These are phyloP conservation scores for roundworm (Caenorhabditis elegans) DNA, from an alignment of 1,140 invertebrate species.

Conservation along the genomic window WBcel235 BX284605.5:16538001-16538500, in stretches of 20 bases:
- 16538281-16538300: no score
- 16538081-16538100: no score
- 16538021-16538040: no score
- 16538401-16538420: neutral
- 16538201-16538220: neutral
- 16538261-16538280: slow-evolving; percentile 1
- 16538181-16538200: no score
- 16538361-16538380: neutral
- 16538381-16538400: neutral
- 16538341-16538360: neutral
- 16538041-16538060: no score
- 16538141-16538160: no score
- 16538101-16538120: no score
- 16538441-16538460: neutral
- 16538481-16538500: neutral
- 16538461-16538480: neutral
- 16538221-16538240: neutral
- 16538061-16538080: no score
- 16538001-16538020: no score
- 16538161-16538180: no score
- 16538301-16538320: neutral
- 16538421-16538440: neutral
- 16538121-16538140: no score
- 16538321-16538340: neutral
- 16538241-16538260: neutral